Evolutionary conservation across 2,113 vertebrate species (phyloP).

Genomic region (Scolopax mira): DNA sequence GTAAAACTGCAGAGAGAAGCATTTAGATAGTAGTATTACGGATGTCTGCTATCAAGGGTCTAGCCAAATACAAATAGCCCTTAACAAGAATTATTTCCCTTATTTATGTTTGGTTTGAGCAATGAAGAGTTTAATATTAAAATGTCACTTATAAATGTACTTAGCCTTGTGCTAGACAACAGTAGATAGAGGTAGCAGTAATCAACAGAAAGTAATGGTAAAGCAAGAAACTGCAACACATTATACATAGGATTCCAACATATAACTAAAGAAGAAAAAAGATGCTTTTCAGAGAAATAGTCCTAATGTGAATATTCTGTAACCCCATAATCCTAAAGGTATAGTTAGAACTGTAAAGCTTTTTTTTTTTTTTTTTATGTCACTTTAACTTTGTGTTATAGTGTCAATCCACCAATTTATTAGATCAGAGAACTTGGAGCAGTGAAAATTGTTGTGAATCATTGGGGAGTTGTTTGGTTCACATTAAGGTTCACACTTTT

Average conservation of each 20-base stretch:
- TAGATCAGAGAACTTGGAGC: background rate
- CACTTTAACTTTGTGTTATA: too few relatives aligned
- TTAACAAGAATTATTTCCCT: background rate
- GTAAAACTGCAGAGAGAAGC: background rate
- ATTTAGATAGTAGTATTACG: background rate
- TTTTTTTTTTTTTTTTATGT: background rate
- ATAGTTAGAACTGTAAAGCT: background rate
- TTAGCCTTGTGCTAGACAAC: background rate
- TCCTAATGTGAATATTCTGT: background rate
- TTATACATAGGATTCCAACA: background rate
- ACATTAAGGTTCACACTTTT: background rate
- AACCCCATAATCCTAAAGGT: background rate
- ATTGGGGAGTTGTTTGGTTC: background rate
- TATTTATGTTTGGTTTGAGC: background rate
- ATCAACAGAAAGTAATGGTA: background rate
- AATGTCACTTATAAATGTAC: background rate
- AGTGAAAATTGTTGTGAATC: background rate
- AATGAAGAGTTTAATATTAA: background rate
- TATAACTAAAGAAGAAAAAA: background rate
- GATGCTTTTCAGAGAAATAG: background rate
- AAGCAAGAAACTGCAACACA: background rate
- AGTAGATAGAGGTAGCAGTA: background rate
- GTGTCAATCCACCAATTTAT: background rate
- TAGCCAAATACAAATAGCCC: background rate
- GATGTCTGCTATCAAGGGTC: background rate